These are phyloP conservation scores for Dinothrombium tinctorium DNA, from an alignment of 1,140 invertebrate species.

Conservation along the genomic window DNA sequence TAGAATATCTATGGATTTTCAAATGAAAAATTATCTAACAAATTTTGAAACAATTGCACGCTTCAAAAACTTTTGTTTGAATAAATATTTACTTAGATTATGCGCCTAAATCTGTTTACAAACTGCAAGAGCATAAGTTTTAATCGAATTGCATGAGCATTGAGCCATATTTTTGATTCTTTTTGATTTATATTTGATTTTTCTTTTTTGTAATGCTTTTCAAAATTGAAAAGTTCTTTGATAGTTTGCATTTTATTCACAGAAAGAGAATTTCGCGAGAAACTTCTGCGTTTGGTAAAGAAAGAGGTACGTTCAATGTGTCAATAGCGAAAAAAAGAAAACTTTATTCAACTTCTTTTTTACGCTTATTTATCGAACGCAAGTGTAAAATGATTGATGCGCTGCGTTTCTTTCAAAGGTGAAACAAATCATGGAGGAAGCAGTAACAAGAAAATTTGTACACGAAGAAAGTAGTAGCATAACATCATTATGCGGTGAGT, in stretches of 20 bases:
- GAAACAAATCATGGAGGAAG: slow-evolving; percentile 80
- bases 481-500: slow-evolving; percentile 52
- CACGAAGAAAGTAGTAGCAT: slow-evolving; percentile 73
- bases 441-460: slow-evolving; percentile 69
- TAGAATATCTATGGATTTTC: too few relatives aligned
- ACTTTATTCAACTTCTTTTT: slow-evolving; percentile 3
- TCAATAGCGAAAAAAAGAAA: background rate
- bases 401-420: slow-evolving; percentile 24
- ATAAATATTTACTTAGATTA: too few relatives aligned
- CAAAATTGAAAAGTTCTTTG: background rate
- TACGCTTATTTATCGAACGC: slow-evolving; percentile 1
- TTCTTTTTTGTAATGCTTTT: background rate
- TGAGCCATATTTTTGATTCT: too few relatives aligned
- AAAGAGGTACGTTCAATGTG: slow-evolving; percentile 35
- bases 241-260: background rate
- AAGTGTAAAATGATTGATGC: background rate
- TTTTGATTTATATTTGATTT: too few relatives aligned
- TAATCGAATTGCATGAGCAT: too few relatives aligned
- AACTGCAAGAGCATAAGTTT: too few relatives aligned
- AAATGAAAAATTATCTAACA: too few relatives aligned
- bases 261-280: slow-evolving; percentile 34
- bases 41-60: too few relatives aligned
- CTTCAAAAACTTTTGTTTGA: too few relatives aligned
- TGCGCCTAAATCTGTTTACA: too few relatives aligned
- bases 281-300: slow-evolving; percentile 48